Conservation (phyloP, 2,797 vertebrate species). For the Botia almorhae region DNA sequence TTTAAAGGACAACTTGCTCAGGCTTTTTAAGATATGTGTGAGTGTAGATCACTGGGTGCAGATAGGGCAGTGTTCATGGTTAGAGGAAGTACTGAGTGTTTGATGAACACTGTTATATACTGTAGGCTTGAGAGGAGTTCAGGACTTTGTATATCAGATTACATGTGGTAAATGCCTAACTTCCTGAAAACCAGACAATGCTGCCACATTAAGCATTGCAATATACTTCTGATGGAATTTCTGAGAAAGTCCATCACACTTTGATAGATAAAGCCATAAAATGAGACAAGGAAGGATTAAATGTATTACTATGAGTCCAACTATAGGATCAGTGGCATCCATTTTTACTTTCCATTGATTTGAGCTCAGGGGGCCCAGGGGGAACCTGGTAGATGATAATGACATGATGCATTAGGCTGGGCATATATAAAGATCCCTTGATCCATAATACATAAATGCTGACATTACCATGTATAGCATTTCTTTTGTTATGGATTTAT, state of each 20-base stretch:
- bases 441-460: neutral
- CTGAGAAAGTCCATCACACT: neutral
- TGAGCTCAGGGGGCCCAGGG: conserved; percentile 36
- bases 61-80: conserved; percentile 10
- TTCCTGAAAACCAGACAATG: conserved; percentile 22
- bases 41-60: neutral
- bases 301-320: conserved; percentile 24
- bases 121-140: conserved; percentile 29
- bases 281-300: neutral
- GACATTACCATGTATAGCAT: neutral
- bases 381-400: neutral
- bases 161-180: conserved; percentile 27
- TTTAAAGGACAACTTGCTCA: neutral
- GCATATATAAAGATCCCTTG: neutral
- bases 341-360: conserved; percentile 56
- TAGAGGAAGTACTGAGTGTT: conserved; percentile 43
- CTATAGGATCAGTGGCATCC: conserved; percentile 58
- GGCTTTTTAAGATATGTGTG: neutral
- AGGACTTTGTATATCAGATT: conserved; percentile 23
- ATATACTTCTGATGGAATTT: conserved; percentile 21
- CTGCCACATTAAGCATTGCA: conserved; percentile 19
- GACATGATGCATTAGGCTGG: neutral
- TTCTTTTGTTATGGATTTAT: neutral
- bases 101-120: conserved; percentile 20
- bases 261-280: conserved; percentile 14